A percentile compares a stretch with the other conserved stretches of the same genome.
phyloP scores from a whole-genome alignment of 2,113 vertebrate genomes.

The Terrapene triunguis region DNA sequence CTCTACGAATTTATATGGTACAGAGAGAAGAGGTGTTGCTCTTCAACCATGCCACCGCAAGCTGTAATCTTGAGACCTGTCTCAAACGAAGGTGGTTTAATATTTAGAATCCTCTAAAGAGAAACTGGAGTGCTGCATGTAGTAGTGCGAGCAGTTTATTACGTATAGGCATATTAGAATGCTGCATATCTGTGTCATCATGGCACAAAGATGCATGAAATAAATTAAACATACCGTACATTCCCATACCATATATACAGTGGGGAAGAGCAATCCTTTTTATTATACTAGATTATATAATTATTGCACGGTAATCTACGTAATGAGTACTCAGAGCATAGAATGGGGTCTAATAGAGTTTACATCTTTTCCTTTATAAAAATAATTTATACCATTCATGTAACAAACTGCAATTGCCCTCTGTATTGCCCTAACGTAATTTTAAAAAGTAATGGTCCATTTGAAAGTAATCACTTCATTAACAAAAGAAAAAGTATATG shows the following conservation, averaged over 20 bases:
- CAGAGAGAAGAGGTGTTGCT: neutral
- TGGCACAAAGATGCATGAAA: neutral
- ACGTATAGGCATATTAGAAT: neutral
- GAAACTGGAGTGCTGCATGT: neutral
- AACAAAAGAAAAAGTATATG: too few species aligned
- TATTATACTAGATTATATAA: neutral
- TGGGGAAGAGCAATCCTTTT: neutral
- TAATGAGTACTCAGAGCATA: neutral
- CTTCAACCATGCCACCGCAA: accelerated
- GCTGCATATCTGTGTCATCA: neutral
- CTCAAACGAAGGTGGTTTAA: neutral
- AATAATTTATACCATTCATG: neutral
- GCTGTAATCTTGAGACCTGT: neutral
- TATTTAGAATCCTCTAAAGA: neutral
- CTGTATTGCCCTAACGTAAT: neutral
- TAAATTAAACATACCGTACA: neutral
- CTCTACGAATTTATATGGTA: neutral
- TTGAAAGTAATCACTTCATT: neutral
- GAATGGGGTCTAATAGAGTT: neutral
- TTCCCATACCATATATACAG: neutral
- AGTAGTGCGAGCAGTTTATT: accelerated
- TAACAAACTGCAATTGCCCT: neutral
- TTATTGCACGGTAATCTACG: neutral
- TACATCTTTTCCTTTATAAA: too few species aligned
- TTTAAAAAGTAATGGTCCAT: neutral